Evolutionary conservation across 2,797 vertebrate species (phyloP).

Genomic region (Staurois parvus): DNA sequence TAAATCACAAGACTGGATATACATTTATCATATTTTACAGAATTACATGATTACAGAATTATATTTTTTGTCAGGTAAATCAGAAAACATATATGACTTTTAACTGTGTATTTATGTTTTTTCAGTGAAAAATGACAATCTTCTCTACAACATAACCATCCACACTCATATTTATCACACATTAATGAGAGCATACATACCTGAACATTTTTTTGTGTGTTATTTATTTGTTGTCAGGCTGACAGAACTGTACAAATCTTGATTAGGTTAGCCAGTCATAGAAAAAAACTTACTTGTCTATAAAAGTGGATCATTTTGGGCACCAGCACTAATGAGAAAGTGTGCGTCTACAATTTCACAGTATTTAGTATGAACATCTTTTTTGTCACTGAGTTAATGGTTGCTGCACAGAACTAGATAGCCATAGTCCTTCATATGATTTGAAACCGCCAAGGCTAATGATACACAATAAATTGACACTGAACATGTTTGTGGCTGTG

Average conservation of each 20-base stretch:
- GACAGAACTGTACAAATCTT: neutral
- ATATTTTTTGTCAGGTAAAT: no score
- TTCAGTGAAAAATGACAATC: slow-evolving; percentile 27
- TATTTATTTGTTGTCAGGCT: neutral
- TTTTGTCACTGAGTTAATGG: neutral
- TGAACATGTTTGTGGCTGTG: no score
- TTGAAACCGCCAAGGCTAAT: neutral
- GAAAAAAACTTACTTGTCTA: neutral
- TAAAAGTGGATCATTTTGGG: neutral
- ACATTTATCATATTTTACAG: no score
- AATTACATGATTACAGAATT: no score
- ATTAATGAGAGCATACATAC: neutral
- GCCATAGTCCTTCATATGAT: slow-evolving; percentile 2
- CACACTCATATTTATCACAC: neutral
- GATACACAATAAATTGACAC: neutral
- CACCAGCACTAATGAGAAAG: neutral
- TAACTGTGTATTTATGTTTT: no score
- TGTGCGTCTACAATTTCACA: slow-evolving; percentile 3
- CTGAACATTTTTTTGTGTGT: neutral
- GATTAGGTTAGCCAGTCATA: slow-evolving; percentile 8
- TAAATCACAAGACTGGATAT: no score
- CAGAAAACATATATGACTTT: no score
- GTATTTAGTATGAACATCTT: neutral
- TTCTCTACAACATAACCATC: neutral
- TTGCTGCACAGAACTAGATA: neutral